A percentile compares a stretch with the other conserved stretches of the same genome.
Conservation (phyloP, 1,140 invertebrate species). For the Rhyacophila brunnea region DNA sequence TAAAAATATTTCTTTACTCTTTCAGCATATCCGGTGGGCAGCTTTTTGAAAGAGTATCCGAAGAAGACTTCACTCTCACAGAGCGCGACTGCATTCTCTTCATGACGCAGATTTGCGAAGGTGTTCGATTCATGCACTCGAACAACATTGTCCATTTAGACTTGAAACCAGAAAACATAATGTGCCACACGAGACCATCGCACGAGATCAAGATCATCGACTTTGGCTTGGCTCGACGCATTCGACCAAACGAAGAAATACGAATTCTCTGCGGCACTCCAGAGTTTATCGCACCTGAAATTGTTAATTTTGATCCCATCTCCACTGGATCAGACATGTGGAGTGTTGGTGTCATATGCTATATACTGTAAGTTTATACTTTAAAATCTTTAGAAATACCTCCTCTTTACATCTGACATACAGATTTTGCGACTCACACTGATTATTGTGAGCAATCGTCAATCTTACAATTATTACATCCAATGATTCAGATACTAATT, state of each 20-base stretch:
- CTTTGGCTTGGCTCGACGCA: conserved; percentile 82
- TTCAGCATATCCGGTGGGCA: conserved; percentile 87
- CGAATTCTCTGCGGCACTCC: conserved; percentile 88
- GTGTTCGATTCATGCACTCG: conserved; percentile 87
- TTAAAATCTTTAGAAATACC: too few relatives aligned
- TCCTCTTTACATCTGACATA: background rate
- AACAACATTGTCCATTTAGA: conserved; percentile 85
- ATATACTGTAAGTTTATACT: conserved; percentile 80
- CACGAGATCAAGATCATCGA: conserved; percentile 89
- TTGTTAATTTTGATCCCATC: conserved; percentile 89
- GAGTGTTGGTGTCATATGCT: conserved; percentile 89
- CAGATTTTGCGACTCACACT: background rate
- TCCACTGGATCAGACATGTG: conserved; percentile 89
- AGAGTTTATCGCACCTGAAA: conserved; percentile 92
- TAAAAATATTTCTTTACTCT: too few relatives aligned
- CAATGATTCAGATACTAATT: too few relatives aligned
- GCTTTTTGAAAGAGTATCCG: conserved; percentile 87
- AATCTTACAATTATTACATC: too few relatives aligned
- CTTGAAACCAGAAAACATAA: conserved; percentile 92
- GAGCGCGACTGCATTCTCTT: conserved; percentile 91
- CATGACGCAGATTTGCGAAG: conserved; percentile 86
- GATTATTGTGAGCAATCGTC: background rate
- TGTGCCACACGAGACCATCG: conserved; percentile 75
- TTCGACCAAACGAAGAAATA: conserved; percentile 68
- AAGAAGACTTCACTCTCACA: conserved; percentile 88